Base-by-base conservation (phyloP, 2,888 invertebrate species). In the Lymantria monacha region DNA sequence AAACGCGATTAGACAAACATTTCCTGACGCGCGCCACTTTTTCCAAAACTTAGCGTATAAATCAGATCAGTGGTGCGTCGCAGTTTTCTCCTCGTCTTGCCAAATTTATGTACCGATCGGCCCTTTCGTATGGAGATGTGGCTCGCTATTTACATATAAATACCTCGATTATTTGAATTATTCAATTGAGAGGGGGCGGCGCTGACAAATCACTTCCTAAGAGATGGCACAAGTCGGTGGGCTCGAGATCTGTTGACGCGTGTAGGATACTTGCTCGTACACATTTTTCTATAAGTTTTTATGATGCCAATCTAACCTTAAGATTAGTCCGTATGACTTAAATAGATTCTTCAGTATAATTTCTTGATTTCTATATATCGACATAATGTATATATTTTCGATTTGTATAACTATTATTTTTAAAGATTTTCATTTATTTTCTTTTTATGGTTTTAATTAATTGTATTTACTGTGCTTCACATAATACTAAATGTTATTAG, bases 111-210 rank as follows among this genome's bases (percentile, higher is more conserved):
- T 90, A 88, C 89, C 90, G 87, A 87, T 88, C 87, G 89, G 87
- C 84, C 90, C 90, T 91, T 91, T 90, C 91, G 90, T 89, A 91
- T 91, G 91, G 90, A 89, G 91, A 91, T 91, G 87, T 85, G 82
- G 85, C 77, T 85, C 82, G 85, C 88, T 85, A 90, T 91, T 90
- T 90, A 90, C 91, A 90, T 91, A 90, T 91, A 90, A 91, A 91
- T 90, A 90, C 90, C 88, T 87, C 90, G 89, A 91, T 91, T 91
- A 91, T 91, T 91, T 91, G 91, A 91, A 91, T 91, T 91, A 91
- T 91, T 91, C 91, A 91, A 91, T 91, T 88, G 91, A 90, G 91
- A 89, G 89, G 89, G 90, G 90, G 91, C 87, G 91, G 82, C 85
- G 77, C 88, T 91, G 91, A 91, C 91, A 90, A 90, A 91, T 91